These are phyloP conservation scores for Tetanocera ferruginea DNA, from an alignment of 2,888 invertebrate species.

Conservation along the genomic window DNA sequence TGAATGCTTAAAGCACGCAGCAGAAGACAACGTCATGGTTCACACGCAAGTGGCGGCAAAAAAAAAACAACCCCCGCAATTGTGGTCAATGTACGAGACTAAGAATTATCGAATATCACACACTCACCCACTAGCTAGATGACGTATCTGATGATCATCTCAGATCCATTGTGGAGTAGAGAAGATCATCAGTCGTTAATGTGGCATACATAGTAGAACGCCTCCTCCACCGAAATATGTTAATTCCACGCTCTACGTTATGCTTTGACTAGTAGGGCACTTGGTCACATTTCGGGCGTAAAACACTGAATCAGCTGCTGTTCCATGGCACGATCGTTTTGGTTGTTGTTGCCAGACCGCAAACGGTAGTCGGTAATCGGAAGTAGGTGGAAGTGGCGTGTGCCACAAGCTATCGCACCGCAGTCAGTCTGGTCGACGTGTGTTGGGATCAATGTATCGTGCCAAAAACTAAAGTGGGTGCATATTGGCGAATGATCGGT, in stretches of 20 bases:
- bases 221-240: slow-evolving; percentile 14
- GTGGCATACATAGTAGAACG: slow-evolving; percentile 13
- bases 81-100: slow-evolving; percentile 27
- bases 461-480: slow-evolving; percentile 46
- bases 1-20: neutral
- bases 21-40: neutral
- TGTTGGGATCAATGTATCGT: slow-evolving; percentile 25
- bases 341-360: neutral
- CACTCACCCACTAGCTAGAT: slow-evolving; percentile 22
- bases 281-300: slow-evolving; percentile 37
- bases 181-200: neutral
- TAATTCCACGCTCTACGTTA: slow-evolving; percentile 1
- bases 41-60: slow-evolving; percentile 47
- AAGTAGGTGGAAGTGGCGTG: slow-evolving; percentile 44
- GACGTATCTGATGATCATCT: slow-evolving; percentile 35
- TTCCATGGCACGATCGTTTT: neutral
- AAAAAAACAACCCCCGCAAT: slow-evolving; percentile 57
- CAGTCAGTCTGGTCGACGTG: slow-evolving; percentile 12
- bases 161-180: slow-evolving; percentile 18
- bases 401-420: slow-evolving; percentile 24
- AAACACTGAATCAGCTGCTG: neutral
- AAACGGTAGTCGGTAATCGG: slow-evolving; percentile 18
- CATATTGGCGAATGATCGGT: slow-evolving; percentile 30
- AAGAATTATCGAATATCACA: neutral
- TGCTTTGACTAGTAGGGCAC: slow-evolving; percentile 29